Base-by-base conservation (phyloP, 1,140 invertebrate genomes). In the Apolygus lucorum region DNA sequence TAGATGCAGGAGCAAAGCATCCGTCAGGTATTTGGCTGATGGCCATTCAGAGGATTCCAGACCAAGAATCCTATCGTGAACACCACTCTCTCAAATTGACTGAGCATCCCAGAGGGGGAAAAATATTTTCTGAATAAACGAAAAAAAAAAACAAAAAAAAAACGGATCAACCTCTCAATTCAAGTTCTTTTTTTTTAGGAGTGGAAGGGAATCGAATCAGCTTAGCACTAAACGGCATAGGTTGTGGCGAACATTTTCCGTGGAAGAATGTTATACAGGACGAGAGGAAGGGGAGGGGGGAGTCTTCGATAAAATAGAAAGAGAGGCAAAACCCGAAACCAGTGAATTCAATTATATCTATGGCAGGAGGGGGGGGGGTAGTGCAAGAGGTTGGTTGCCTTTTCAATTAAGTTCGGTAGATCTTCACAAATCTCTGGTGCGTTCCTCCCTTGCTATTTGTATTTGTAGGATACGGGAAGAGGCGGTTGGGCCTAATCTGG, bases 391-490 rank as follows among this genome's bases (percentile, higher is more conserved):
- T 14, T 59, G 54, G 54, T 59, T 59, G 54, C 54, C 54, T 59
- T 59, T 59, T 22, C 54, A 59, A 59, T 59, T 59, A 59, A 59
- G 54, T 59, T 59, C 54, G 54, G 54, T 24, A 59, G 22, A 59
- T 59, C 54, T 59, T 59, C 54, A 59, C 11, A 59, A 59, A 59
- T 59, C 54, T 59, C 22, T 21, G 4, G 54, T 4, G 54, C 11
- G 54, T 59, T 24, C 22, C 54, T 22, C 54, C 54, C 54, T 59
- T 4, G 8, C 22, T 59, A 59, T 59, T 59, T 59, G 54, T 59
- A 59, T 59, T 59, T 59, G 54, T 59, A 59, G 54, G 54, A 8
- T 13, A 24, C 54, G 22, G 54, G 13, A 59, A 59, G 54, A 59
- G 54, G 54, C 54, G 4, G 54, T 59, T 59, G 4, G 8, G n/a